Conservation (phyloP, 2,888 invertebrate species). For the Microplitis manilae region DNA sequence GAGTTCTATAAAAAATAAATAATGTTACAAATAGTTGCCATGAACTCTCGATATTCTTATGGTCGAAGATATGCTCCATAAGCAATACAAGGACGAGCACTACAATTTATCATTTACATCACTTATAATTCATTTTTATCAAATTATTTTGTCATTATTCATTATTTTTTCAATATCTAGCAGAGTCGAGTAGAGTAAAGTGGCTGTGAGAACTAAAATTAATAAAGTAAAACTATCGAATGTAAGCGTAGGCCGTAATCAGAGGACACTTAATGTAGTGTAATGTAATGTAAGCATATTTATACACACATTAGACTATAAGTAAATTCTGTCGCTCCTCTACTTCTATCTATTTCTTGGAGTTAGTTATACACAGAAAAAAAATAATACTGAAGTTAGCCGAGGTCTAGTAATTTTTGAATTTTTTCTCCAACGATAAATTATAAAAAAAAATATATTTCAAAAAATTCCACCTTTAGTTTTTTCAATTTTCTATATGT, state of each 20-base stretch:
- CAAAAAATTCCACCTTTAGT: no score
- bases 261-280: slow-evolving; percentile 24
- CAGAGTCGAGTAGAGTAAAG: not conserved
- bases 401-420: no score
- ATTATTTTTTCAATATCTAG: not conserved
- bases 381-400: no score
- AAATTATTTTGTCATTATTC: not conserved
- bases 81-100: slow-evolving; percentile 17
- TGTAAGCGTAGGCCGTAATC: slow-evolving; percentile 23
- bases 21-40: not conserved
- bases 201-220: not conserved
- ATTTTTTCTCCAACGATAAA: no score
- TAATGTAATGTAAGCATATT: not conserved
- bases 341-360: not conserved
- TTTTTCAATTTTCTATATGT: no score
- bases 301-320: not conserved
- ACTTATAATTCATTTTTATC: not conserved
- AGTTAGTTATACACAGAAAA: not conserved
- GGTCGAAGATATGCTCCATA: slow-evolving; percentile 20
- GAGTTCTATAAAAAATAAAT: not conserved
- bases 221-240: not conserved
- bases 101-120: not conserved
- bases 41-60: slow-evolving; percentile 21
- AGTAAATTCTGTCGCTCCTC: slow-evolving; percentile 8
- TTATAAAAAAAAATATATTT: no score